phyloP scores from a whole-genome alignment of 2,888 invertebrate genomes.

The Adineta ricciae region DNA sequence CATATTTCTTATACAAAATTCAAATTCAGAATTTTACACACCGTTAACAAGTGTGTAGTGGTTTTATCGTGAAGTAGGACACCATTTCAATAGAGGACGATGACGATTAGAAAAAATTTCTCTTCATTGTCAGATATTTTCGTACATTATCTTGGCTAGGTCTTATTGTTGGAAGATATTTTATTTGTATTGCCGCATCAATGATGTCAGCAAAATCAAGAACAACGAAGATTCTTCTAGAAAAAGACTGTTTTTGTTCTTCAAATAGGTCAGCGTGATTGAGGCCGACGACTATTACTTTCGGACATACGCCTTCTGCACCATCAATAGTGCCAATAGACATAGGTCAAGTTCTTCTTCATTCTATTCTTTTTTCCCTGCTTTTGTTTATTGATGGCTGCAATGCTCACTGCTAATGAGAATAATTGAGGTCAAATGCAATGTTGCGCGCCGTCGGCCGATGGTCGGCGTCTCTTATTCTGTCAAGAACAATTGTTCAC shows the following conservation, averaged over 20 bases:
- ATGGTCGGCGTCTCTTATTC: constrained; percentile 9
- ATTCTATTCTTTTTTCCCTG: not conserved
- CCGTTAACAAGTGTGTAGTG: too few relatives aligned
- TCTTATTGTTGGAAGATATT: too few relatives aligned
- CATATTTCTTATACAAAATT: not conserved
- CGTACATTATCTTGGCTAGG: too few relatives aligned
- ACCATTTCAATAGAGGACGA: too few relatives aligned
- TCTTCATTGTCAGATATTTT: not conserved
- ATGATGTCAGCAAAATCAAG: not conserved
- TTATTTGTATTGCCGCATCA: not conserved
- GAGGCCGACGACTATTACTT: not conserved
- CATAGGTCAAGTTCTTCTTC: constrained; percentile 7
- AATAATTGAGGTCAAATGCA: constrained; percentile 15
- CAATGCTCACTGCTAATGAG: not conserved
- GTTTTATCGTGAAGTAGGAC: not conserved
- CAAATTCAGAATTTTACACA: not conserved
- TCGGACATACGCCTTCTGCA: not conserved
- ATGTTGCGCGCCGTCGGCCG: constrained; percentile 7
- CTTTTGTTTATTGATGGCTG: not conserved
- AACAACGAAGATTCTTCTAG: not conserved
- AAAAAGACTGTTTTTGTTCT: not conserved
- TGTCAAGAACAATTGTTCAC: constrained; percentile 9
- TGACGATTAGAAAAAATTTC: not conserved
- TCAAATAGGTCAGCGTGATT: not conserved
- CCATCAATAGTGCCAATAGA: not conserved